Conservation (phyloP, 2,888 invertebrate genomes). For the Lobophora halterata region DNA sequence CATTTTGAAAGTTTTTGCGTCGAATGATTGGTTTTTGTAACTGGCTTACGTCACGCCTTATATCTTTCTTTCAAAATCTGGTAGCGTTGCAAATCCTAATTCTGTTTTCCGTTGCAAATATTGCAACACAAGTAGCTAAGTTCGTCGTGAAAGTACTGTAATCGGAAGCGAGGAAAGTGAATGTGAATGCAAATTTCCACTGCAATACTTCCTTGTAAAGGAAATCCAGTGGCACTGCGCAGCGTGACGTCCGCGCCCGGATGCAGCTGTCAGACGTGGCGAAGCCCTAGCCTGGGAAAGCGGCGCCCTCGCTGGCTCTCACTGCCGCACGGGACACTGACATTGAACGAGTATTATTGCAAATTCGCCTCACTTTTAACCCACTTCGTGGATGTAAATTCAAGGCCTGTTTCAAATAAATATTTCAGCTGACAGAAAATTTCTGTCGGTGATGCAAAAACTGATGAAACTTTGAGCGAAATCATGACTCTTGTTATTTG, state of each 20-base stretch:
- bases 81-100: too few relatives aligned
- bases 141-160: neutral
- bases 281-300: slow-evolving; percentile 57
- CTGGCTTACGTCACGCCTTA: too few relatives aligned
- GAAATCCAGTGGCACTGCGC: slow-evolving; percentile 11
- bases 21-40: too few relatives aligned
- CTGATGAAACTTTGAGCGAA: too few relatives aligned
- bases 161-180: slow-evolving; percentile 5
- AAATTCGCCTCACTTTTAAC: slow-evolving; percentile 50
- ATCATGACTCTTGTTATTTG: too few relatives aligned
- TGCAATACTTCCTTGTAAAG: slow-evolving; percentile 15
- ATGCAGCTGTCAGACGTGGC: slow-evolving; percentile 41
- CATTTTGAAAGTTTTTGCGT: too few relatives aligned
- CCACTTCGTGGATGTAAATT: too few relatives aligned
- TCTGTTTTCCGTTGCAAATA: too few relatives aligned
- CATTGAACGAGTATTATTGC: slow-evolving; percentile 59
- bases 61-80: too few relatives aligned
- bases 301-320: slow-evolving; percentile 48
- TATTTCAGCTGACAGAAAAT: too few relatives aligned
- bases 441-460: too few relatives aligned
- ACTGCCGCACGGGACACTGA: slow-evolving; percentile 36
- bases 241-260: slow-evolving; percentile 32
- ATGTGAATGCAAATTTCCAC: slow-evolving; percentile 9
- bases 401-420: neutral
- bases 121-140: neutral